phyloP scores from a whole-genome alignment of 2,888 invertebrate species.

The Latheticus oryzae region DNA sequence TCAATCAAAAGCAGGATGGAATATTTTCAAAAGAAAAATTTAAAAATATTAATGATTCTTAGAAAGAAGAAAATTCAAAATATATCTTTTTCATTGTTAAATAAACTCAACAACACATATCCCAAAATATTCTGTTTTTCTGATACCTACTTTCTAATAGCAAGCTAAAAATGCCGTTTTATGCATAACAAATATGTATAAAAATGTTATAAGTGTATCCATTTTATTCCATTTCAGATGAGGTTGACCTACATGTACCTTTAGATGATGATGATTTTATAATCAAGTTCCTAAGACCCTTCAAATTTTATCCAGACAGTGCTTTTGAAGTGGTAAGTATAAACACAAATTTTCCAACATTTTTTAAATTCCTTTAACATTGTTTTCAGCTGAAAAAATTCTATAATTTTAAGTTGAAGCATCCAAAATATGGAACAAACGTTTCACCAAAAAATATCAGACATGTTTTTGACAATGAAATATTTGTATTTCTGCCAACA shows the following conservation, averaged over 20 bases:
- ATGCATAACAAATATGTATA: too few species aligned
- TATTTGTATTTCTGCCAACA: constrained; percentile 77
- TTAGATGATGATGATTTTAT: constrained; percentile 79
- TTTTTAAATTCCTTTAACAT: constrained; percentile 11
- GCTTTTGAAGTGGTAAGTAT: constrained; percentile 77
- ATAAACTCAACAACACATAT: too few species aligned
- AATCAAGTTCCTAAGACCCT: constrained; percentile 83
- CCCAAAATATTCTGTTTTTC: too few species aligned
- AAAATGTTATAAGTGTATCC: too few species aligned
- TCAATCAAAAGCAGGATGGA: too few species aligned
- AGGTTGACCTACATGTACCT: constrained; percentile 73
- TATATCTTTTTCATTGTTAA: too few species aligned
- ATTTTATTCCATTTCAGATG: constrained; percentile 74
- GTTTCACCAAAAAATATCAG: constrained; percentile 73
- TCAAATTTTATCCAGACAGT: constrained; percentile 87
- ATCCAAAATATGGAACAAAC: constrained; percentile 73
- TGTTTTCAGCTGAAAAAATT: constrained; percentile 75
- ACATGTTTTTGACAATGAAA: constrained; percentile 73
- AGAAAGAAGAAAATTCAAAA: too few species aligned
- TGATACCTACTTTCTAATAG: too few species aligned
- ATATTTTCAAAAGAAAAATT: too few species aligned
- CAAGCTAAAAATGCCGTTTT: too few species aligned
- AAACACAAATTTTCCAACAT: neutral
- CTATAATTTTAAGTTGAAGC: constrained; percentile 75
- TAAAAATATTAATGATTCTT: too few species aligned